Evolutionary conservation across 2,113 vertebrate species (phyloP).

Genomic region (Amblyornis subalaris): DNA sequence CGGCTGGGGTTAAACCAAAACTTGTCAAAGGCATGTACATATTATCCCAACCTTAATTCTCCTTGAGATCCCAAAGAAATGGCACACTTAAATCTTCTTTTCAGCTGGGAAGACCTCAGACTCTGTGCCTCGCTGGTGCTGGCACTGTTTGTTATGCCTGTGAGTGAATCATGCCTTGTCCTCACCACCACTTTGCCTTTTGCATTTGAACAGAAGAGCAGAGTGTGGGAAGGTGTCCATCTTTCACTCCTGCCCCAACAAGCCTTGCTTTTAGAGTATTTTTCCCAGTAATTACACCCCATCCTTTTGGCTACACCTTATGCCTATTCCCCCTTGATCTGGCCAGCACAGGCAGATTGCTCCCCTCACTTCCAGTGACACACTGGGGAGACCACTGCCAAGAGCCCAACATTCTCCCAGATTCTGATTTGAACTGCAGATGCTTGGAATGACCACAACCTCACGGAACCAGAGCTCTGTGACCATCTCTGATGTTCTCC

Average conservation of each 20-base stretch:
- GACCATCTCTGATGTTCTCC: not conserved
- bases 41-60: not conserved
- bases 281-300: not conserved
- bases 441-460: not conserved
- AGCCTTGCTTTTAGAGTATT: not conserved
- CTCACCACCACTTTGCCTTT: accelerated
- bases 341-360: not conserved
- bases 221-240: not conserved
- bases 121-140: not conserved
- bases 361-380: not conserved
- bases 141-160: not conserved
- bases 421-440: not conserved
- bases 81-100: not conserved
- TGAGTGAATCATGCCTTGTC: not conserved
- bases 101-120: not conserved
- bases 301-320: not conserved
- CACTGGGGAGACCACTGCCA: not conserved
- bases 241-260: not conserved
- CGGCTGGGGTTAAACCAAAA: not conserved
- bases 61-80: not conserved
- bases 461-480: not conserved
- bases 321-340: not conserved
- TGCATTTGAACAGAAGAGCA: not conserved
- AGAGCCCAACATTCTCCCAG: not conserved
- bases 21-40: not conserved